Evolutionary conservation across 2,113 vertebrate species (phyloP).

Genomic region (Panthera uncia): DNA sequence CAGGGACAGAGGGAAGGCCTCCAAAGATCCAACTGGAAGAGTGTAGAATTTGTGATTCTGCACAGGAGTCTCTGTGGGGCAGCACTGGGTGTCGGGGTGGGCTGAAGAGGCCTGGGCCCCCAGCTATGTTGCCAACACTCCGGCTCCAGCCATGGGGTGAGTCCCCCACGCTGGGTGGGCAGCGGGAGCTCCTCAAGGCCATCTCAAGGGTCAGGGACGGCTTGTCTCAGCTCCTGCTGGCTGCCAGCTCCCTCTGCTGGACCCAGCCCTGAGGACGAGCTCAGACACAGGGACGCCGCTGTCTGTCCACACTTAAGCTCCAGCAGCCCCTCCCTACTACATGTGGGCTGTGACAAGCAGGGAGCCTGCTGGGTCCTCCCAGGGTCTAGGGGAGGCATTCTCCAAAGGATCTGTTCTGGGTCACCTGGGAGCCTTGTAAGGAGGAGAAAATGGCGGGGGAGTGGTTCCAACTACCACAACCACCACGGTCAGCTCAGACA

Average conservation of each 20-base stretch:
- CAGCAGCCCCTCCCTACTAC: background rate
- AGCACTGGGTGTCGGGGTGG: background rate
- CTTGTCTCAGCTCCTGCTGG: constrained; percentile 60
- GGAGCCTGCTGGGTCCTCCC: background rate
- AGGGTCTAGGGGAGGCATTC: background rate
- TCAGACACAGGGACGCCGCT: constrained; percentile 65
- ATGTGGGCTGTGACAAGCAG: background rate
- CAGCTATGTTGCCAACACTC: accelerated
- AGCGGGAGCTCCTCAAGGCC: constrained; percentile 8
- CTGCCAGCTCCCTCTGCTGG: constrained; percentile 81
- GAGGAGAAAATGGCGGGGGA: background rate
- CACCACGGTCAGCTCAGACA: background rate
- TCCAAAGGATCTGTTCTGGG: background rate
- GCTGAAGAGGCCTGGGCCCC: background rate
- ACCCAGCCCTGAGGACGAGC: constrained; percentile 71
- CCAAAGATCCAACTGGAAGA: background rate
- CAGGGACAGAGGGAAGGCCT: background rate
- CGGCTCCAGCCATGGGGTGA: background rate
- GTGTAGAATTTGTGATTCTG: background rate
- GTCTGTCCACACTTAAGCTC: constrained; percentile 62
- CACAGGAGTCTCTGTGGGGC: background rate
- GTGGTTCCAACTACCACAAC: background rate
- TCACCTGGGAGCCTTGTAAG: background rate
- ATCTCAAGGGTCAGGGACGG: constrained; percentile 62
- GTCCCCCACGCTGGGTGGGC: background rate